Conservation (phyloP, 2,888 invertebrate species). For the Leucoptera coffeella region DNA sequence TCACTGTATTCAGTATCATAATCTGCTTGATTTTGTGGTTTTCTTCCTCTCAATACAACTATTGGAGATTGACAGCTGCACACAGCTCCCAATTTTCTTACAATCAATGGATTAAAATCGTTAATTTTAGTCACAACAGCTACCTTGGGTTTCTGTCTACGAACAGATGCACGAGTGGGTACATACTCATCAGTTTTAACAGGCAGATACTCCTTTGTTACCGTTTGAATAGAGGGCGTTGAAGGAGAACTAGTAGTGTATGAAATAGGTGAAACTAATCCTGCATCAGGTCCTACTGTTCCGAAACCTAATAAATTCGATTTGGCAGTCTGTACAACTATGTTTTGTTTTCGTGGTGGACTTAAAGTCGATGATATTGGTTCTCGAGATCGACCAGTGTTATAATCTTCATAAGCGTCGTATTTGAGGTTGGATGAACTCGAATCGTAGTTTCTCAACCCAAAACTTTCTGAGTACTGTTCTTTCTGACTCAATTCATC, state of each 20-base stretch:
- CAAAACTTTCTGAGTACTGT: slow-evolving; percentile 14
- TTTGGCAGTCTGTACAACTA: slow-evolving; percentile 35
- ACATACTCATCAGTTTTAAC: slow-evolving; percentile 25
- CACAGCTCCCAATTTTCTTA: slow-evolving; percentile 66
- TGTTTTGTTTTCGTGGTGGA: slow-evolving; percentile 25
- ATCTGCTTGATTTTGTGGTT: slow-evolving; percentile 20
- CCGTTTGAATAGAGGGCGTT: slow-evolving; percentile 16
- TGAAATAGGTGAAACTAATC: slow-evolving; percentile 24
- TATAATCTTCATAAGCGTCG: slow-evolving; percentile 21
- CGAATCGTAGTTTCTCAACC: slow-evolving; percentile 13
- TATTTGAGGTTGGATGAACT: slow-evolving; percentile 13
- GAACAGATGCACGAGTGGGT: slow-evolving; percentile 16
- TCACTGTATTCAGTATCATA: slow-evolving; percentile 20
- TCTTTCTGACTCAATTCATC: too few relatives aligned
- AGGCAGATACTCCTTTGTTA: too few relatives aligned
- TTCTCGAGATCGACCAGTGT: slow-evolving; percentile 11
- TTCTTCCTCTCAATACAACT: slow-evolving; percentile 39
- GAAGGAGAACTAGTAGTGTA: slow-evolving; percentile 28
- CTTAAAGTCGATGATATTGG: slow-evolving; percentile 12
- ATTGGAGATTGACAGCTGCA: slow-evolving; percentile 63
- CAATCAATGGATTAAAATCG: slow-evolving; percentile 64
- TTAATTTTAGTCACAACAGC: slow-evolving; percentile 62
- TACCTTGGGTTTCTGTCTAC: slow-evolving; percentile 39
- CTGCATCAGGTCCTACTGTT: slow-evolving; percentile 38
- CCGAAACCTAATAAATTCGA: slow-evolving; percentile 37